Evolutionary conservation across 2,888 invertebrate genomes (phyloP).

Genomic region (Tribolium freemani): DNA sequence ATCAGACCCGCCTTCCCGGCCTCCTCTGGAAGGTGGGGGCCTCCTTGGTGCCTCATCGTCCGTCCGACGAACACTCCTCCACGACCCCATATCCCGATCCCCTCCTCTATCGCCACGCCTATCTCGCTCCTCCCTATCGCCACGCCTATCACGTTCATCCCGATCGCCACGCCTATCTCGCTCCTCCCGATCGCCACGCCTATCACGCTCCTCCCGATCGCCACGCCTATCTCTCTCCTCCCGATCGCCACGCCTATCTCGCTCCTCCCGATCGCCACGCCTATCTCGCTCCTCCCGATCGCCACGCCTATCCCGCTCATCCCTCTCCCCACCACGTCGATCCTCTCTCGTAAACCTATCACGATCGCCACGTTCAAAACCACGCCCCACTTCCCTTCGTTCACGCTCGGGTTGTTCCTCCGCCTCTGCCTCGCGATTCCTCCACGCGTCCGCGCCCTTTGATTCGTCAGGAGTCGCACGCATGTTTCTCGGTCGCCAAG

Average conservation of each 20-base stretch:
- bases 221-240: slow-evolving; percentile 7
- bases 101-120: slow-evolving; percentile 37
- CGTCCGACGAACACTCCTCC: slow-evolving; percentile 43
- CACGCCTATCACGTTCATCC: slow-evolving; percentile 6
- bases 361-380: not conserved
- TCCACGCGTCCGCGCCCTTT: slow-evolving; percentile 29
- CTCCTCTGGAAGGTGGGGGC: slow-evolving; percentile 43
- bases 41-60: slow-evolving; percentile 46
- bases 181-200: not conserved
- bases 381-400: not conserved
- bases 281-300: not conserved
- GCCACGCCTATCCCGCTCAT: slow-evolving; percentile 6
- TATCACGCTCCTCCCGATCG: not conserved
- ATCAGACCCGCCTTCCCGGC: slow-evolving; percentile 42
- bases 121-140: slow-evolving; percentile 14
- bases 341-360: not conserved
- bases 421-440: slow-evolving; percentile 25
- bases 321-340: not conserved
- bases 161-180: not conserved
- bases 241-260: no score
- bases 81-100: slow-evolving; percentile 49
- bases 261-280: not conserved
- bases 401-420: slow-evolving; percentile 14
- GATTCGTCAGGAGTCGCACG: slow-evolving; percentile 29
- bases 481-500: slow-evolving; percentile 53